These are phyloP conservation scores for Lingula anatina DNA, from an alignment of 2,888 invertebrate species.

Conservation along the genomic window DNA sequence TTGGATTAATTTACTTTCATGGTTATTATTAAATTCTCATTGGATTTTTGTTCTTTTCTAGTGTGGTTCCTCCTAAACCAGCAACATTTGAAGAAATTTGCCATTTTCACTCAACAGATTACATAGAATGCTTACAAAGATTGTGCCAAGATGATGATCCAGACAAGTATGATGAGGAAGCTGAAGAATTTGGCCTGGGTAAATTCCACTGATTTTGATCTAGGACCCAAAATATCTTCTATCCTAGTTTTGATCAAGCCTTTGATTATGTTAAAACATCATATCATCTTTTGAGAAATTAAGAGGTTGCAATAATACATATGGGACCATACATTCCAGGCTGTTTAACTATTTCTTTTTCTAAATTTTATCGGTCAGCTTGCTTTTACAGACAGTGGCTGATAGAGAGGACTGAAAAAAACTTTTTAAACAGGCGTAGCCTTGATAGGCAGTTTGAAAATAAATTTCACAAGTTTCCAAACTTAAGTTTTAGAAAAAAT, in stretches of 20 bases:
- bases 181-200: conserved; percentile 66
- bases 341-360: too few relatives aligned
- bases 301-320: neutral
- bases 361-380: too few relatives aligned
- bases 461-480: too few relatives aligned
- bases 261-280: too few relatives aligned
- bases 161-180: conserved; percentile 44
- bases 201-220: conserved; percentile 13
- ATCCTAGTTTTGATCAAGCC: too few relatives aligned
- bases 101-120: conserved; percentile 65
- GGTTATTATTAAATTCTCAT: neutral
- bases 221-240: too few relatives aligned
- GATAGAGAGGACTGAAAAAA: too few relatives aligned
- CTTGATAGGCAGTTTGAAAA: too few relatives aligned
- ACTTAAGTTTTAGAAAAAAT: neutral
- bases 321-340: too few relatives aligned
- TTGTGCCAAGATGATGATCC: conserved; percentile 35
- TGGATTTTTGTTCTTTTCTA: conserved; percentile 11
- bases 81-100: conserved; percentile 63
- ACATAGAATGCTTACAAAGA: conserved; percentile 62
- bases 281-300: neutral
- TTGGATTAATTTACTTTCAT: too few relatives aligned
- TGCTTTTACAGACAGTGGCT: too few relatives aligned
- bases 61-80: conserved; percentile 56
- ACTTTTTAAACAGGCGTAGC: too few relatives aligned